phyloP scores from a whole-genome alignment of 1,140 invertebrate species.

The Ctenoplectra terminalis region DNA sequence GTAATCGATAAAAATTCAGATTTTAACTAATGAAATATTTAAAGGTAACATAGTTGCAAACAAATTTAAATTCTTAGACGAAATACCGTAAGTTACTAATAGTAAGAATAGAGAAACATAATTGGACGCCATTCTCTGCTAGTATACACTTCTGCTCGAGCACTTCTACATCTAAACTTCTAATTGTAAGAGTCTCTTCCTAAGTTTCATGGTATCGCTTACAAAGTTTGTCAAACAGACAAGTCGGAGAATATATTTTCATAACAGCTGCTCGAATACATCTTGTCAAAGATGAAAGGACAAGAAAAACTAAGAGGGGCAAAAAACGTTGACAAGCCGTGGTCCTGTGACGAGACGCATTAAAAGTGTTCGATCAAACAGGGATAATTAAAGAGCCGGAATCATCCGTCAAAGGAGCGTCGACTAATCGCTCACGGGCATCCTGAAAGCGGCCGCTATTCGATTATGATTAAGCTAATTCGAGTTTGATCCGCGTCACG shows the following conservation, averaged over 20 bases:
- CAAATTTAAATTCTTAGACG: too few species aligned
- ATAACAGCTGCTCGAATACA: not conserved
- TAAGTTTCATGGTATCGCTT: not conserved
- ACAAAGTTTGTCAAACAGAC: not conserved
- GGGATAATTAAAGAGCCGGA: constrained; percentile 56
- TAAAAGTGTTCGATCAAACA: constrained; percentile 39
- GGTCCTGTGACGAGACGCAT: not conserved
- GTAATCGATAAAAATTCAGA: not conserved
- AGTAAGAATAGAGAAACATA: not conserved
- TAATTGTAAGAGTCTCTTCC: not conserved
- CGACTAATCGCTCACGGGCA: constrained; percentile 61
- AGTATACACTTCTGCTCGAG: not conserved
- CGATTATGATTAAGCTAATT: constrained; percentile 80
- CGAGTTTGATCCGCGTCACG: constrained; percentile 79
- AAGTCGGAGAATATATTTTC: not conserved
- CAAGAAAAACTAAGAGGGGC: not conserved
- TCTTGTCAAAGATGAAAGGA: not conserved
- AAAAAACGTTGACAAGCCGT: constrained; percentile 6
- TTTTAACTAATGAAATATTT: not conserved
- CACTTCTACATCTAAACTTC: too few species aligned
- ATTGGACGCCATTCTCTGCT: not conserved
- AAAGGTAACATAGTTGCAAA: too few species aligned
- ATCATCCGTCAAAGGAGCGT: constrained; percentile 66
- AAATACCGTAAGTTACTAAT: too few species aligned
- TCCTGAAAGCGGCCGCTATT: constrained; percentile 72